A percentile compares a stretch with the other conserved stretches of the same genome.
Evolutionary conservation across 2,888 invertebrate species (phyloP).

Genomic region (Coenonympha arcania): DNA sequence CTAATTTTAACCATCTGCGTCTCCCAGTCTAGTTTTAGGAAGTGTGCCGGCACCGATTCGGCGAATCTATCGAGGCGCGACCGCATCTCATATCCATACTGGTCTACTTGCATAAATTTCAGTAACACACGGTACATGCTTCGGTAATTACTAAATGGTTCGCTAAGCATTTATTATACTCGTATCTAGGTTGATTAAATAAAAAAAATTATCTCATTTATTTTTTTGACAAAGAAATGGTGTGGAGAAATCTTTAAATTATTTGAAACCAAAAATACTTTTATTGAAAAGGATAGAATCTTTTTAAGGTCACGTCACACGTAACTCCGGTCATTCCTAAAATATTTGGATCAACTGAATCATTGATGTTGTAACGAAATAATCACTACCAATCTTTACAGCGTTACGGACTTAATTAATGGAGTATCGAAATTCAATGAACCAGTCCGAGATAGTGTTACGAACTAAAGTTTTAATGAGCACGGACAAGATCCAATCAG

Average conservation of each 20-base stretch:
- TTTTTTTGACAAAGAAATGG: too few species aligned
- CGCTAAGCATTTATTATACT: too few species aligned
- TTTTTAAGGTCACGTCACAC: background rate
- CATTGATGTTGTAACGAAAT: too few species aligned
- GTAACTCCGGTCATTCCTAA: background rate
- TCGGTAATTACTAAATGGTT: too few species aligned
- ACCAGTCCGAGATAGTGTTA: conserved; percentile 43
- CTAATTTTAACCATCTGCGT: conserved; percentile 75
- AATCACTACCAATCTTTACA: background rate
- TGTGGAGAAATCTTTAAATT: too few species aligned
- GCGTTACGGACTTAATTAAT: too few species aligned
- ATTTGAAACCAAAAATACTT: too few species aligned
- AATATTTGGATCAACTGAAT: background rate
- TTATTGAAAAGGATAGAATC: too few species aligned
- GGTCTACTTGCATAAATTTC: background rate
- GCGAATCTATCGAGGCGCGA: conserved; percentile 47
- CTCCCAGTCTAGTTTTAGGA: conserved; percentile 71
- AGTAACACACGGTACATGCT: background rate
- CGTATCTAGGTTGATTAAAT: too few species aligned
- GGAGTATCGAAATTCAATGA: too few species aligned
- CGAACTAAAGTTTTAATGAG: conserved; percentile 52
- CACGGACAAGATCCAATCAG: conserved; percentile 46
- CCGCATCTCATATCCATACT: conserved; percentile 23
- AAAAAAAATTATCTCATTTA: too few species aligned
- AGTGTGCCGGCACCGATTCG: conserved; percentile 63